Evolutionary conservation across 2,797 vertebrate species (phyloP).

Genomic region (Naso thynnoides): DNA sequence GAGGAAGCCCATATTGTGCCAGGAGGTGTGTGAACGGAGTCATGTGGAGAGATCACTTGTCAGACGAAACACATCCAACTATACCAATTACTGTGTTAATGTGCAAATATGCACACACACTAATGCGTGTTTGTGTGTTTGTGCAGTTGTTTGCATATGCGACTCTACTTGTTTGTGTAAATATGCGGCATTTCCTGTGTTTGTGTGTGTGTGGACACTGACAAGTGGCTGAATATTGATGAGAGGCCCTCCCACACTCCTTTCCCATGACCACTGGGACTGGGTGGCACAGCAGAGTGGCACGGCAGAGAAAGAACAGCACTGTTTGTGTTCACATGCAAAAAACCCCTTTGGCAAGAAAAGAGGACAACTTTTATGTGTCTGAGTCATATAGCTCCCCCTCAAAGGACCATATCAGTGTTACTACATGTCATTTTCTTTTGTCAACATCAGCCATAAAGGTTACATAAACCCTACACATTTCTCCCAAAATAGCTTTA

Average conservation of each 20-base stretch:
- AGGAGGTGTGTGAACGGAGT: conserved; percentile 47
- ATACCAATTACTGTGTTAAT: conserved; percentile 29
- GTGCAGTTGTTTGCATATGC: conserved; percentile 19
- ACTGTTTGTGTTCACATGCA: conserved; percentile 59
- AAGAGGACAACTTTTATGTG: conserved; percentile 11
- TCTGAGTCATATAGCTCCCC: conserved; percentile 9
- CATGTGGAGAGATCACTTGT: conserved; percentile 36
- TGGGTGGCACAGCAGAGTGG: conserved; percentile 74
- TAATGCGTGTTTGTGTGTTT: conserved; percentile 28
- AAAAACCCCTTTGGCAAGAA: conserved; percentile 20
- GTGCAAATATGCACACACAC: conserved; percentile 28
- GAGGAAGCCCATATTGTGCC: conserved; percentile 54
- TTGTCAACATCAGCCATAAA: too few relatives aligned
- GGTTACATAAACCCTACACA: too few relatives aligned
- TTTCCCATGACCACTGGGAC: conserved; percentile 74
- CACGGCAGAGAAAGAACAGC: conserved; percentile 64
- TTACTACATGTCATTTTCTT: too few relatives aligned
- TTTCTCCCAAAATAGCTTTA: too few relatives aligned
- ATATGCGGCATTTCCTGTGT: conserved; percentile 36
- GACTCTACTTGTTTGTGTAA: conserved; percentile 43
- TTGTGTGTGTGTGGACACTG: conserved; percentile 46
- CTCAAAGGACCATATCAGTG: too few relatives aligned
- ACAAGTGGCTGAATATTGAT: conserved; percentile 78
- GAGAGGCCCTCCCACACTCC: conserved; percentile 71
- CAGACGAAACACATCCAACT: conserved; percentile 32